phyloP scores from a whole-genome alignment of 2,797 vertebrate species.

The Myioborus miniatus region DNA sequence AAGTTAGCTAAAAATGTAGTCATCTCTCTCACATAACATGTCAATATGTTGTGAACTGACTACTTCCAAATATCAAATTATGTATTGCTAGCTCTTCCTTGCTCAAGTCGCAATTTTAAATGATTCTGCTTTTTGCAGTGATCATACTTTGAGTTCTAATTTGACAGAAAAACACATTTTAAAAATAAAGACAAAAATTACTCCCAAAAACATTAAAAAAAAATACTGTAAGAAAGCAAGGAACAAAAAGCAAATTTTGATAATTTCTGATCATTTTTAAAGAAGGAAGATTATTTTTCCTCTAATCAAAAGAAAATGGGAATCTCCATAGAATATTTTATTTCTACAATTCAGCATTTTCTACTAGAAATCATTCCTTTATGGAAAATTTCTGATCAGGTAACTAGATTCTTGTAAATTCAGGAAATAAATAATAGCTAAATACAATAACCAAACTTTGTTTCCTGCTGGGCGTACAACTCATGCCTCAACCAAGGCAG shows the following conservation, averaged over 20 bases:
- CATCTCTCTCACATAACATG: not conserved
- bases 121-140: not conserved
- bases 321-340: not conserved
- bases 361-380: not conserved
- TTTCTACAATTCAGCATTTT: not conserved
- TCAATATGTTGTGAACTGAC: not conserved
- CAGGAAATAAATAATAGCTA: not conserved
- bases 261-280: not conserved
- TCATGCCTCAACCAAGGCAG: not conserved
- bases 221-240: not conserved
- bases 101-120: not conserved
- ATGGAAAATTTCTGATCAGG: not conserved
- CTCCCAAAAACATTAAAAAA: not conserved
- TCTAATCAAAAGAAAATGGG: not conserved
- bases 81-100: not conserved
- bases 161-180: not conserved
- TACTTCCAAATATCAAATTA: not conserved
- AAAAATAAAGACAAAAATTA: not conserved
- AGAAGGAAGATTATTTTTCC: not conserved
- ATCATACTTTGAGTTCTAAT: not conserved
- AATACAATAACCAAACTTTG: not conserved
- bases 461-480: not conserved
- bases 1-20: not conserved
- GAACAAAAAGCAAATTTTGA: not conserved
- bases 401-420: not conserved